phyloP scores from a whole-genome alignment of 1,140 invertebrate genomes.

The Meteorus sp. region DNA sequence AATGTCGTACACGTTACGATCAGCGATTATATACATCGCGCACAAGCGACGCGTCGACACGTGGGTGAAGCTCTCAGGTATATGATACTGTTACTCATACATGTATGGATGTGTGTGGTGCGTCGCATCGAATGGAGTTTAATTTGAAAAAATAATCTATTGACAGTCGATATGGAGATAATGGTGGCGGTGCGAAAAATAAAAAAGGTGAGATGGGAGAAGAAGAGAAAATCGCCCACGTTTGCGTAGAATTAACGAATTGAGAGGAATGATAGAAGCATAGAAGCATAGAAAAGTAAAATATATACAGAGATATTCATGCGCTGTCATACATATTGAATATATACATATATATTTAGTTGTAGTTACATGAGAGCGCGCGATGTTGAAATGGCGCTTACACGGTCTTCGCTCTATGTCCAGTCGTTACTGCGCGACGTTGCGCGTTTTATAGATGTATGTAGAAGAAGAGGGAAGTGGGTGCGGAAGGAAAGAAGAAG shows the following conservation, averaged over 20 bases:
- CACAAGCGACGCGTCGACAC: constrained; percentile 1
- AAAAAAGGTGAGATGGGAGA: constrained; percentile 8
- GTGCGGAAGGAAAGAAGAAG: constrained; percentile 32
- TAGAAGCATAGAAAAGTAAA: not conserved
- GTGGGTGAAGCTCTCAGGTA: not conserved
- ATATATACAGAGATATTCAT: not conserved
- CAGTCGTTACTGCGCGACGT: constrained; percentile 29
- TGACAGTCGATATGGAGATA: constrained; percentile 16
- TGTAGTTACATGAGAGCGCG: constrained; percentile 4
- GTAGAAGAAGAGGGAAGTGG: constrained; percentile 28
- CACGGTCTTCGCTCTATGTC: constrained; percentile 27
- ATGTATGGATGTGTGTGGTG: not conserved
- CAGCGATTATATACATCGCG: constrained; percentile 4
- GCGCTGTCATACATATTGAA: constrained; percentile 21
- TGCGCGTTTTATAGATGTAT: constrained; percentile 30
- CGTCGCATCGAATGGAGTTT: not conserved
- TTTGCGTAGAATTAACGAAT: constrained; percentile 13
- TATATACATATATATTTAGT: constrained; percentile 22
- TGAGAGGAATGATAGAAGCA: constrained; percentile 13
- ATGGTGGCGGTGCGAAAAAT: not conserved
- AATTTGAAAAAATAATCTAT: constrained; percentile 19
- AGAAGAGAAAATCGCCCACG: constrained; percentile 23
- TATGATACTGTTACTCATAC: too few species aligned
- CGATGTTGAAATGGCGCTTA: constrained; percentile 15
- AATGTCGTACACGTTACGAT: not conserved